Base-by-base conservation (phyloP, 1,140 invertebrate genomes). In the Xylocopa sonorina region DNA sequence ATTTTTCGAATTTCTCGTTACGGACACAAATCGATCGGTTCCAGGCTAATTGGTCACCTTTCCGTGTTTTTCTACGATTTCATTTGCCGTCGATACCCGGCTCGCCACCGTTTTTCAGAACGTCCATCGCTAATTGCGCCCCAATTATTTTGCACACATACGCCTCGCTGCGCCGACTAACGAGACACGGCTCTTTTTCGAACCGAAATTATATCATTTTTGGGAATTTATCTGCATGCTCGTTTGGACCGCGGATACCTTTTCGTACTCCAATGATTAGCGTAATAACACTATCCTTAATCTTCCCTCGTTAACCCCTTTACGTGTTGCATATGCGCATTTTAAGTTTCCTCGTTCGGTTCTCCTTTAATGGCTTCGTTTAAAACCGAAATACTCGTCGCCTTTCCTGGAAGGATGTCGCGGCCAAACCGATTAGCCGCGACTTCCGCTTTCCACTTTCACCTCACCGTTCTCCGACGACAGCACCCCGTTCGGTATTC, bases 1-100 rank as follows among this genome's bases (percentile, higher is more conserved):
- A 75, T 75, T 80, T 67, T 38, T 51, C 16, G 34, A 78, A 78
- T 71, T 51, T 10, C 46, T 48, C 0, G 46, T 38, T 10, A 21
- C 0, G 3, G 3, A 6, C 10, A 18, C 24, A 24, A 29, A 29
- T 58, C 57, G 16, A 63, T 38, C 58, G 32, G 21, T 16, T 12
- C 10, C 3, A 0, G 10, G 9, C 16, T 64, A 51, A 74, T 64
- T 51, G 34, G 21, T 43, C 58, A 12, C 27, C 24, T 50, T 14
- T 10, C 10, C 55, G 10, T 14, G 21, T 57, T 29, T 43, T 41
- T 32, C 1, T 7, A 4, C 0, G 43, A 32, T 29, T 55, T 32
- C 27, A 10, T 18, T 53, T 24, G 10, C 7, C 21, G 5, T 27
- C 5, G 18, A 50, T n/a, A 51, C 21, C 1, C 16, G 57, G n/a